These are phyloP conservation scores for Rhabdomys dilectus DNA, from an alignment of 2,113 vertebrate species.

Conservation along the genomic window DNA sequence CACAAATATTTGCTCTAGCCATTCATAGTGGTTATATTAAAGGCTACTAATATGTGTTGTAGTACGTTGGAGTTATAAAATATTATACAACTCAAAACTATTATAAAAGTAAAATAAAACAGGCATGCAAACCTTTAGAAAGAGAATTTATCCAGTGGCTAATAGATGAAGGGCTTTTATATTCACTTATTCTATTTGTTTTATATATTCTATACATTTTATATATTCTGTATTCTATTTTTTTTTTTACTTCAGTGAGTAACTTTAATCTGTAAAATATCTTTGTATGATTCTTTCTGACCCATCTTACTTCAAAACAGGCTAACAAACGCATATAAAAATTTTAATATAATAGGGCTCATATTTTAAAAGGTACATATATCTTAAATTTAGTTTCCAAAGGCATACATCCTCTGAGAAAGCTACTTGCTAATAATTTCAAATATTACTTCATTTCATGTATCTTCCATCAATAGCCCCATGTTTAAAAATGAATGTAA, in stretches of 20 bases:
- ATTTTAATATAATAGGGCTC: neutral
- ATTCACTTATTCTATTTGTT: conserved; percentile 12
- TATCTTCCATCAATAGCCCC: neutral
- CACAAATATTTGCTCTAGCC: neutral
- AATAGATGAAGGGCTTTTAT: neutral
- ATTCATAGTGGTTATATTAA: neutral
- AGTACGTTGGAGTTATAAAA: neutral
- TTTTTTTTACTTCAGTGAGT: neutral
- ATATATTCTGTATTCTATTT: too few species aligned
- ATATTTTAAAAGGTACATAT: neutral
- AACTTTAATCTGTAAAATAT: conserved; percentile 36
- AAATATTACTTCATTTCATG: conserved; percentile 7
- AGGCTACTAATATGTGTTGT: neutral
- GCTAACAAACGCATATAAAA: neutral
- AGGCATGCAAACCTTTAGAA: neutral
- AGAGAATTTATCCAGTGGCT: neutral
- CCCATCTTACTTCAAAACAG: neutral
- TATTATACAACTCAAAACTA: neutral
- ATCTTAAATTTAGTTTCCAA: conserved; percentile 53
- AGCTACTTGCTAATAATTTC: conserved; percentile 55
- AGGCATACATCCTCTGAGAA: conserved; percentile 6
- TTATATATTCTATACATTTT: too few species aligned
- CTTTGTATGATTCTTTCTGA: conserved; percentile 17
- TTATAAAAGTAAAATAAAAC: conserved; percentile 46
- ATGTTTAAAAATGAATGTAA: conserved; percentile 47